Base-by-base conservation (phyloP, 2,888 invertebrate species). In the Melinaea marsaeus region DNA sequence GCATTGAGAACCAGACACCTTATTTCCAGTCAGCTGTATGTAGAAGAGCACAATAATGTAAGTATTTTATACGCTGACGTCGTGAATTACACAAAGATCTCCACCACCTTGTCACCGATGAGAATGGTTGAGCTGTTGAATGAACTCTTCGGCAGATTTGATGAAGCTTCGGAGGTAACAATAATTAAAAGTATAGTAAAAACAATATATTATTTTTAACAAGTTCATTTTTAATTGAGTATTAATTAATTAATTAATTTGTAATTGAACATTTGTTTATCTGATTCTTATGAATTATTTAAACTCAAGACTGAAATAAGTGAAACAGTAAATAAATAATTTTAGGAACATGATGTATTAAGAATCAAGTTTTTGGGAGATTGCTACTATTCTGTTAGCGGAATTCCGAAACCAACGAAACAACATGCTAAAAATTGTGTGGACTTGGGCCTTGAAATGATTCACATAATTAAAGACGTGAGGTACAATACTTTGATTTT, bases 291-390 rank as follows among this genome's bases (percentile, higher is more conserved):
- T 37, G 37, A 37, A 7, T 37, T 4, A 37, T 37, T 37, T 37
- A 37, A 37, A 37, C 7, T 7, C 37, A 22, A 22, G 22, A 22
- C 0, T 22, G 22, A 22, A 22, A 22, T 22, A 22, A 22, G 22
- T 22, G 22, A 22, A 22, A 22, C 22, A 22, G 22, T 22, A 42
- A 42, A 42, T 42, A 11, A 42, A 42, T 42, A 42, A 9, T 85
- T 89, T 66, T 79, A 94, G 93, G 93, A 94, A 73, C 92, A 94
- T 69, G 94, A 95, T 71, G 96, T 96, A 0, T 88, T 97, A 61
- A 90, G 98, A 60, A 98, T 98, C 61, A 98, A 98, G 80, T 97
- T 98, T 76, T 92, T 98, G 66, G 98, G 98, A 0, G 98, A 98
- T 76, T 98, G 98, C 78, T 98, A 98, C 80, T 98, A 98, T 81